These are phyloP conservation scores for Prorops nasuta DNA, from an alignment of 1,140 invertebrate genomes.

Conservation along the genomic window DNA sequence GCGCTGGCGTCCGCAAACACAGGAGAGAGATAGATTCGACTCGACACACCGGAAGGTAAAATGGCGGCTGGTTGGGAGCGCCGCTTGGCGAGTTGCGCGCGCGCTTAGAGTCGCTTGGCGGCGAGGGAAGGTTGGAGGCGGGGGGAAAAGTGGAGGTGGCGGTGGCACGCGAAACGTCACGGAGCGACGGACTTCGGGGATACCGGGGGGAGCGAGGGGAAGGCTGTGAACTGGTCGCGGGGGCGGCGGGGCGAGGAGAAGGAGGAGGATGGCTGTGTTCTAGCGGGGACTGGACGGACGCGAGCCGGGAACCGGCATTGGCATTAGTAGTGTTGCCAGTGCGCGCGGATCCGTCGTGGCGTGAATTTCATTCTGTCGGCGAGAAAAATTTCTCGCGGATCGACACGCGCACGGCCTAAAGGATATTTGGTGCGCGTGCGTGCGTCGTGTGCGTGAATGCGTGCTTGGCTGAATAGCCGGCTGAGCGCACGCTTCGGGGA, in stretches of 20 bases:
- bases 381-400: background rate
- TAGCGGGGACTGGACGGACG: background rate
- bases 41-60: no score
- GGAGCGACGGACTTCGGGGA: background rate
- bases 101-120: no score
- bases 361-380: constrained; percentile 24
- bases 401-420: background rate
- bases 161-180: background rate
- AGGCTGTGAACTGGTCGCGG: background rate
- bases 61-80: no score
- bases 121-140: constrained; percentile 15
- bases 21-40: no score
- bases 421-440: background rate
- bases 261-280: constrained; percentile 1
- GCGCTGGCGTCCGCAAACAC: no score
- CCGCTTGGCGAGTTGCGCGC: no score
- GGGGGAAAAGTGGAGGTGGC: constrained; percentile 15
- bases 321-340: constrained; percentile 22
- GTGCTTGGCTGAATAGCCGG: background rate
- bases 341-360: constrained; percentile 38
- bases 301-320: background rate
- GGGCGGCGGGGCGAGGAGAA: background rate
- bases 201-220: constrained; percentile 1
- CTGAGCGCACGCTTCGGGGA: background rate
- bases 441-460: no score